Evolutionary conservation across 2,113 vertebrate genomes (phyloP).

Genomic region (human (Homo sapiens)): DNA sequence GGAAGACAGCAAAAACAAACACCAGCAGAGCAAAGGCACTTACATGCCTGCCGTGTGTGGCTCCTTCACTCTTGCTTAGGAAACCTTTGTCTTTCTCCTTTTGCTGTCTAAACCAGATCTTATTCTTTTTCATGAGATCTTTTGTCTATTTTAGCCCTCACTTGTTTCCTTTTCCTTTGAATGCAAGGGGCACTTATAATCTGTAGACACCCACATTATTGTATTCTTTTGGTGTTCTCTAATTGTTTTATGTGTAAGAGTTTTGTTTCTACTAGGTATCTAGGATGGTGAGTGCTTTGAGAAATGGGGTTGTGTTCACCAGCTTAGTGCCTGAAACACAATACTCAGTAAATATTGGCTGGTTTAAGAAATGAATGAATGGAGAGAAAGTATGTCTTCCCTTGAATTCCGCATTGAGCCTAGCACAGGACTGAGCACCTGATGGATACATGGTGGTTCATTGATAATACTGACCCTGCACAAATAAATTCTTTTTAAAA

Average conservation of each 20-base stretch:
- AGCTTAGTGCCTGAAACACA: background rate
- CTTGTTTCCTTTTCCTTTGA: background rate
- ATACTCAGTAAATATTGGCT: background rate
- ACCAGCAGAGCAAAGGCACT: too few relatives aligned
- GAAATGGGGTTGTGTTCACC: background rate
- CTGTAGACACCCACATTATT: background rate
- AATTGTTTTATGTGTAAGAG: background rate
- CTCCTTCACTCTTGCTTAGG: background rate
- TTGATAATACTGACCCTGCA: background rate
- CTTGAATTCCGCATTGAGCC: background rate
- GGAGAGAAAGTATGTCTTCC: background rate
- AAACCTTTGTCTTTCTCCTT: background rate
- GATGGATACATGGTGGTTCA: background rate
- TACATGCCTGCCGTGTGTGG: rapidly evolving
- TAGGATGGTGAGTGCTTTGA: background rate
- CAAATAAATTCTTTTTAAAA: background rate
- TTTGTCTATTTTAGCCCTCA: background rate
- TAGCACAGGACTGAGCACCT: background rate
- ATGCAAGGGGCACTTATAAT: background rate
- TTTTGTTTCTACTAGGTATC: background rate
- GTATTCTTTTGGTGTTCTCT: background rate
- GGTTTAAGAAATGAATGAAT: background rate
- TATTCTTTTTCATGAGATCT: background rate
- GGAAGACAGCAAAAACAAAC: background rate
- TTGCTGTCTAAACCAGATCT: background rate